These are phyloP conservation scores for Parapristionchus giblindavisi DNA, from an alignment of 2,888 invertebrate species.

Conservation along the genomic window DNA sequence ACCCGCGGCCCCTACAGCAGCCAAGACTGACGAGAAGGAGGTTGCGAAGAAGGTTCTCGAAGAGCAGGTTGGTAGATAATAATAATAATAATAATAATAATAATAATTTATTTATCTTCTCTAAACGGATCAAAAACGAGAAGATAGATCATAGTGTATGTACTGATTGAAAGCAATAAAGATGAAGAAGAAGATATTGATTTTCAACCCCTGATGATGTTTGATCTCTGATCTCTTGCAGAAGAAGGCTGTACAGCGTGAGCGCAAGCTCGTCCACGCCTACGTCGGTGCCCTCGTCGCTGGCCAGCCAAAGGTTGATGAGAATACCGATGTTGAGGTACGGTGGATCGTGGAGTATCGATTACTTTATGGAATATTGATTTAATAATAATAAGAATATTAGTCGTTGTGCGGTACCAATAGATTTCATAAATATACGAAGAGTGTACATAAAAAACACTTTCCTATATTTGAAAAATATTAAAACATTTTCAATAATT, in stretches of 20 bases:
- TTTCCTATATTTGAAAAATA: too few relatives aligned
- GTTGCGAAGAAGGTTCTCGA: conserved; percentile 17
- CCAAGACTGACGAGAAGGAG: conserved; percentile 8
- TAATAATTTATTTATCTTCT: not conserved
- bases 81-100: not conserved
- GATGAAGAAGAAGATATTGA: not conserved
- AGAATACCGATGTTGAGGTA: conserved; percentile 10
- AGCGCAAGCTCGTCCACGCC: conserved; percentile 26
- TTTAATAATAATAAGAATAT: not conserved
- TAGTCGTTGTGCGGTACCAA: not conserved
- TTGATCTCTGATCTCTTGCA: not conserved
- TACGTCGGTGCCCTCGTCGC: conserved; percentile 15
- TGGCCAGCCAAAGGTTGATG: conserved; percentile 17
- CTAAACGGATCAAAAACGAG: not conserved
- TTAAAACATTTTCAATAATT: too few relatives aligned
- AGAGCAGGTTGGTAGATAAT: not conserved
- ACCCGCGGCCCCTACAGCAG: conserved; percentile 15
- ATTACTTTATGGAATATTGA: not conserved
- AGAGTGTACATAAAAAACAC: too few relatives aligned
- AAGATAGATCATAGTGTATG: too few relatives aligned
- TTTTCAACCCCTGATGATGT: not conserved
- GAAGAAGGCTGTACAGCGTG: conserved; percentile 14
- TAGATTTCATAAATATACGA: too few relatives aligned
- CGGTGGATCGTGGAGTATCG: not conserved
- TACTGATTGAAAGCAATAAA: too few relatives aligned